These are phyloP conservation scores for Varanus komodoensis DNA, from an alignment of 2,113 vertebrate genomes.

Conservation along the genomic window DNA sequence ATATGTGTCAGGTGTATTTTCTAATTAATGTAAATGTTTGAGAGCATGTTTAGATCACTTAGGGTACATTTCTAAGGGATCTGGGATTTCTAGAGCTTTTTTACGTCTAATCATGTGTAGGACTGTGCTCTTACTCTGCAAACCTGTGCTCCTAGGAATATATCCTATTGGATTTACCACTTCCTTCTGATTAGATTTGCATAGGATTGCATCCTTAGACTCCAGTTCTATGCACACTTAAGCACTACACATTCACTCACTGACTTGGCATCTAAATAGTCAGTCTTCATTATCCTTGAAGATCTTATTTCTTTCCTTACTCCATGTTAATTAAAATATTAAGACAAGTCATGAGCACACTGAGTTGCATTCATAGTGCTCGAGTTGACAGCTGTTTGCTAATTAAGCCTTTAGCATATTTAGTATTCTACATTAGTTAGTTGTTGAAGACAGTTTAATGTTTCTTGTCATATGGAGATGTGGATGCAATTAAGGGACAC, in stretches of 20 bases:
- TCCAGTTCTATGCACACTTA: background rate
- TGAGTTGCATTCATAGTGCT: background rate
- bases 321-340: slow-evolving; percentile 22
- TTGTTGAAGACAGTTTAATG: slow-evolving; percentile 27
- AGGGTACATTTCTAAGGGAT: background rate
- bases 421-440: slow-evolving; percentile 24
- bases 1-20: background rate
- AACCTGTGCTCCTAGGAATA: too few species aligned
- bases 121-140: too few species aligned
- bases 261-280: background rate
- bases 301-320: background rate
- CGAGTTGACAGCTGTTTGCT: slow-evolving; percentile 8
- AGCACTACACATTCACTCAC: background rate
- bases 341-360: slow-evolving; percentile 18
- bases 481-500: slow-evolving; percentile 6
- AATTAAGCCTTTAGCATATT: slow-evolving; percentile 32
- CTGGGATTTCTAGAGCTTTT: too few species aligned
- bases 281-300: background rate
- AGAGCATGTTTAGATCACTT: background rate
- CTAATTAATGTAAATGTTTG: background rate
- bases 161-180: too few species aligned
- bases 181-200: background rate
- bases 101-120: too few species aligned
- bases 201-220: background rate
- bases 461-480: slow-evolving; percentile 15